Evolutionary conservation across 2,113 vertebrate species (phyloP), one percentile per base, ranked within the genome.

Genomic region (Trichechus manatus): DNA sequence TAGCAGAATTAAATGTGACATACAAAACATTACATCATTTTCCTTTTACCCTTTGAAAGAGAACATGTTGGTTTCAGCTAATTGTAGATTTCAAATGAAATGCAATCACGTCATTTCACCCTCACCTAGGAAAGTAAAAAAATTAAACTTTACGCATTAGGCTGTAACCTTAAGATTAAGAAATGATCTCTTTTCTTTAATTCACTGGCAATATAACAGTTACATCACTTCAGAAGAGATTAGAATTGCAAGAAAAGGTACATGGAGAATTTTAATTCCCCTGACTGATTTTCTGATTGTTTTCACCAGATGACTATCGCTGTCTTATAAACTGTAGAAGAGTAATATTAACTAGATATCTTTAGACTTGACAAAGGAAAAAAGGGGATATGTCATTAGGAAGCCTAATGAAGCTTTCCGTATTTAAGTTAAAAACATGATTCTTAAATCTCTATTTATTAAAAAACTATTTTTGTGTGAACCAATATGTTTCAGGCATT

Each of bases 11-110:
- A 96, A 97, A 91, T 91, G 31, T 93, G 83, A 93, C 94, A 94
- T 93, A 74, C 19, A 93, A 96, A 95, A 84, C 47, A 97, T 94
- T 96, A 87, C 91, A 94, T 94, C 93, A 97, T 86, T 94, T 97
- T 82, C 47, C 80, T 91, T 95, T 95, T 56, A 61, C 20, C 74
- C 44, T 94, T 97, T 89, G 74, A 87, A 96, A 95, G 36, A 84
- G n/a, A 87, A 87, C 10, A 87, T 22, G n/a, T 59, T 84, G 23
- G 33, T 33, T 31, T 56, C n/a, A 93, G 33, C 20, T 94, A 93
- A 96, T 94, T 96, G 94, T 89, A 96, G 31, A 95, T 93, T 89
- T 93, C 36, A 93, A n/a, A 77, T 89, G n/a, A 94, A 92, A 92
- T 93, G 13, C 47, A 94, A 88, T 96, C 70, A 85, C 72, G 87